Percentiles rank a stretch among this genome's conserved stretches.
phyloP scores from a whole-genome alignment of 2,888 invertebrate genomes.

The Aproaerema taeniolella region DNA sequence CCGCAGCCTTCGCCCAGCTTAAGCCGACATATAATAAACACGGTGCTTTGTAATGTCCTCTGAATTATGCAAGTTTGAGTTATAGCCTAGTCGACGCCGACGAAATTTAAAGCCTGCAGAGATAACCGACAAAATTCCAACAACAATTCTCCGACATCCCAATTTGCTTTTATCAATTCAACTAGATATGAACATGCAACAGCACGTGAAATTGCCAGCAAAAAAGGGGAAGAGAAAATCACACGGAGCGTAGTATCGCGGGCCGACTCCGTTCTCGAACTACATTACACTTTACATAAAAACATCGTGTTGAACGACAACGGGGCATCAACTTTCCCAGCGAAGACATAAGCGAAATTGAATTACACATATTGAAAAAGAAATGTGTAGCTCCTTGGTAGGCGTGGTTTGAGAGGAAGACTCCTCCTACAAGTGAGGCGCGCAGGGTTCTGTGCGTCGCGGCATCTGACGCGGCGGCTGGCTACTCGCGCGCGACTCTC shows the following conservation, averaged over 20 bases:
- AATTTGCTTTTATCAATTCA: constrained; percentile 30
- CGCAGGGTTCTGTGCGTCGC: constrained; percentile 57
- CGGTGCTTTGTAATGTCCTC: not conserved
- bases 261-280: constrained; percentile 69
- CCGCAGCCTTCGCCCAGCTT: constrained; percentile 11
- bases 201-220: constrained; percentile 67
- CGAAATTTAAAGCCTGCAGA: too few species aligned
- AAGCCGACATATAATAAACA: constrained; percentile 3
- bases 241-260: constrained; percentile 56
- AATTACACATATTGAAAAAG: constrained; percentile 78
- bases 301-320: constrained; percentile 77
- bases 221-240: constrained; percentile 57
- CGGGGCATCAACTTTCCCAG: constrained; percentile 77
- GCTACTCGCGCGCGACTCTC: constrained; percentile 28
- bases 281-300: constrained; percentile 78
- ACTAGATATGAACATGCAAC: constrained; percentile 57
- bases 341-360: constrained; percentile 78
- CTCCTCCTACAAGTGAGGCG: constrained; percentile 67
- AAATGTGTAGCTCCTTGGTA: constrained; percentile 76
- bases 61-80: constrained; percentile 4
- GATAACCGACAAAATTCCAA: not conserved
- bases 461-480: constrained; percentile 24
- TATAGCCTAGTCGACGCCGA: not conserved
- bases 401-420: constrained; percentile 66
- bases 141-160: constrained; percentile 20